phyloP scores from a whole-genome alignment of 2,797 vertebrate genomes.

The Urophycis tenuis region DNA sequence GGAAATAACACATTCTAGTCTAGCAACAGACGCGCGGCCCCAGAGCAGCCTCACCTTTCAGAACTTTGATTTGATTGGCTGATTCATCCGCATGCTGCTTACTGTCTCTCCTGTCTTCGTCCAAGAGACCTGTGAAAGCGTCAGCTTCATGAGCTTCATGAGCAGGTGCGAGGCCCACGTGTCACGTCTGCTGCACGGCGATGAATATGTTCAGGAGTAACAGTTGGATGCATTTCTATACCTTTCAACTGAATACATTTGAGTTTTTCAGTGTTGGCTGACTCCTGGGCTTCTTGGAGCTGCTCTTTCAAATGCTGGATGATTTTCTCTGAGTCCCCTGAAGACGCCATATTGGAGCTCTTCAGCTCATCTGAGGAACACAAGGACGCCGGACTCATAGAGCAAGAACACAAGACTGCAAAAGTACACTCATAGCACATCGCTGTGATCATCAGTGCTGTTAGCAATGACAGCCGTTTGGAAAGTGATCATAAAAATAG shows the following conservation, averaged over 20 bases:
- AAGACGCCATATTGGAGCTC: constrained; percentile 79
- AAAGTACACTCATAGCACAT: constrained; percentile 5
- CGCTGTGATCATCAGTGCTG: neutral
- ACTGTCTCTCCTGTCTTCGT: constrained; percentile 83
- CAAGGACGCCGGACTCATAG: neutral
- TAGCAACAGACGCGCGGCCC: constrained; percentile 18
- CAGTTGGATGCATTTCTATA: constrained; percentile 56
- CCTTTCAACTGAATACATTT: constrained; percentile 92
- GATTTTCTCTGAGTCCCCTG: constrained; percentile 82
- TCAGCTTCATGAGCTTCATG: neutral
- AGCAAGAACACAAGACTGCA: constrained; percentile 7
- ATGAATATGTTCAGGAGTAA: neutral
- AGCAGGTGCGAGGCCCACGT: too few species aligned
- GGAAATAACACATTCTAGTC: constrained; percentile 10
- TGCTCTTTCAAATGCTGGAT: constrained; percentile 87
- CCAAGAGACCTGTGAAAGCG: constrained; percentile 74
- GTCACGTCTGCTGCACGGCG: neutral
- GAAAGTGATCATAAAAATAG: constrained; percentile 28
- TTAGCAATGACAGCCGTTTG: constrained; percentile 13
- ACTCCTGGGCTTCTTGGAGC: constrained; percentile 83
- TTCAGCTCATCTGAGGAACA: constrained; percentile 79
- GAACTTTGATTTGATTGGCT: constrained; percentile 82
- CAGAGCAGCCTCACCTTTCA: constrained; percentile 75
- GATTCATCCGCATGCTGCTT: constrained; percentile 84
- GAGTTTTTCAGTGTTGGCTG: constrained; percentile 82